These are phyloP conservation scores for Varecia variegata DNA, from an alignment of 2,797 vertebrate genomes.

Conservation along the genomic window DNA sequence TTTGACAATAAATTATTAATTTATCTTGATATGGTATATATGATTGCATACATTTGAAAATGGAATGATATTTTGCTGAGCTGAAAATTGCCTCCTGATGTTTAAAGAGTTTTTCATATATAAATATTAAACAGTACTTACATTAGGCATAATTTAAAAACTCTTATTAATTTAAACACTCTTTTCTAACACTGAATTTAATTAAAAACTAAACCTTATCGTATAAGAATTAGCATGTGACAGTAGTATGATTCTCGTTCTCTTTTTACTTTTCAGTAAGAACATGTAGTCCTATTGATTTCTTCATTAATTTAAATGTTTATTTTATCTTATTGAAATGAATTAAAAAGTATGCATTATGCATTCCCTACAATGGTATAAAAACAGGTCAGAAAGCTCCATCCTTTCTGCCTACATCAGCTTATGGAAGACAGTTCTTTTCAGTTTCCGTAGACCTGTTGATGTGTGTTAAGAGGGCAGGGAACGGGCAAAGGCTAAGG, in stretches of 20 bases:
- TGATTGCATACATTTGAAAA: background rate
- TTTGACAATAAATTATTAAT: background rate
- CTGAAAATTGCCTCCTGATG: background rate
- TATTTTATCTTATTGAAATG: background rate
- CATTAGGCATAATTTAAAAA: background rate
- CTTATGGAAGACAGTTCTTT: background rate
- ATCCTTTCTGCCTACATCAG: background rate
- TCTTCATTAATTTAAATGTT: background rate
- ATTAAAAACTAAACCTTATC: background rate
- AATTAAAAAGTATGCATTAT: background rate
- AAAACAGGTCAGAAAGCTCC: background rate
- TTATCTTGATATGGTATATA: background rate
- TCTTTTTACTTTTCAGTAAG: background rate
- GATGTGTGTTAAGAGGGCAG: no score
- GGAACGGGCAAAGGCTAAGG: background rate
- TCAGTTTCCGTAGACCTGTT: background rate
- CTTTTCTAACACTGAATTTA: background rate
- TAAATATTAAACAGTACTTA: background rate
- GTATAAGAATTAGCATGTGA: background rate
- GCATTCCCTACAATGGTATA: background rate
- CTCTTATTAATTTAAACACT: background rate
- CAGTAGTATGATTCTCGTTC: background rate
- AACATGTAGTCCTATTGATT: background rate
- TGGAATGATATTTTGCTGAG: background rate
- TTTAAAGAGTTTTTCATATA: background rate